Conservation (phyloP, 2,888 invertebrate species). For the Liopterus haemorrhoidalis region DNA sequence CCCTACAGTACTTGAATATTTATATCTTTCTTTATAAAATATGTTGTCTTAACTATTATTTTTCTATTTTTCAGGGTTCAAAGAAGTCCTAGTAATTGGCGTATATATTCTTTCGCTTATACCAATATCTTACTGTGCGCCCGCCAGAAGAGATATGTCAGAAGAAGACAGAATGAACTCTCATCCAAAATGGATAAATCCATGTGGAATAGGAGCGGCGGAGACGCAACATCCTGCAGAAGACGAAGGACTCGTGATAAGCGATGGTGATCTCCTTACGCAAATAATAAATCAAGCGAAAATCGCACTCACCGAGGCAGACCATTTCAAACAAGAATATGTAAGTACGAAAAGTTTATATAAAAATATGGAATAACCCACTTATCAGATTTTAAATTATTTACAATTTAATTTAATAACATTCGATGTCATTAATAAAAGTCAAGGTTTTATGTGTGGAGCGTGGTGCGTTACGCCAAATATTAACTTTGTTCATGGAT, state of each 20-base stretch:
- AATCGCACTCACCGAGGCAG: slow-evolving; percentile 44
- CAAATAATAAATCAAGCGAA: slow-evolving; percentile 46
- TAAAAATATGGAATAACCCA: too few species aligned
- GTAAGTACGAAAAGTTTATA: slow-evolving; percentile 46
- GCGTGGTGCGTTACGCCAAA: too few species aligned
- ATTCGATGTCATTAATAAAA: too few species aligned
- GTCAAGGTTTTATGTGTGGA: too few species aligned
- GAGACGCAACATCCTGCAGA: slow-evolving; percentile 35
- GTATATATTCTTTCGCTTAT: slow-evolving; percentile 43
- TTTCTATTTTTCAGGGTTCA: slow-evolving; percentile 44
- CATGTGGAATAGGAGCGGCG: slow-evolving; percentile 44
- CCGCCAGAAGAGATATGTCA: slow-evolving; percentile 33
- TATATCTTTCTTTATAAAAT: background rate
- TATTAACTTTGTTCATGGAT: too few species aligned
- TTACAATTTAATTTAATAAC: too few species aligned
- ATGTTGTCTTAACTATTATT: slow-evolving; percentile 21
- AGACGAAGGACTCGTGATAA: slow-evolving; percentile 38
- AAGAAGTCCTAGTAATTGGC: slow-evolving; percentile 44
- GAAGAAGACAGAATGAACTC: slow-evolving; percentile 35
- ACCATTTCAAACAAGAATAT: slow-evolving; percentile 44
- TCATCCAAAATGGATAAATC: slow-evolving; percentile 49
- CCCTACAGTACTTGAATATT: slow-evolving; percentile 6
- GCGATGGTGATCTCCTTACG: slow-evolving; percentile 43
- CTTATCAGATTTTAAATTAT: too few species aligned
- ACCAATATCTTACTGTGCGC: slow-evolving; percentile 42